These are phyloP conservation scores for Ramazzottius varieornatus DNA, from an alignment of 2,888 invertebrate species.

Conservation along the genomic window DNA sequence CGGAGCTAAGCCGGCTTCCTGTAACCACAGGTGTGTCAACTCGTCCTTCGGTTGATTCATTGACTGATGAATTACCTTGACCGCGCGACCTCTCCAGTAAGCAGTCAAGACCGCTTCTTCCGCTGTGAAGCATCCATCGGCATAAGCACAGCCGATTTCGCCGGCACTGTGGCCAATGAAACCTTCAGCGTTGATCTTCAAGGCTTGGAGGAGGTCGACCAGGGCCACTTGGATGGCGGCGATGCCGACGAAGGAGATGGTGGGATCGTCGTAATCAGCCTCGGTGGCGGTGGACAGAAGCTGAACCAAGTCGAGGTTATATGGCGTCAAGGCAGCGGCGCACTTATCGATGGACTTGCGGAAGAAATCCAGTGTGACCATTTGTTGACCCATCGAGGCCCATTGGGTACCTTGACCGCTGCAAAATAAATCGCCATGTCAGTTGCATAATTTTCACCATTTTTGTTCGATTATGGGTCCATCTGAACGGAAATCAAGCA, in stretches of 20 bases:
- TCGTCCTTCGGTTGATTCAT: too few species aligned
- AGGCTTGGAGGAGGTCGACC: conserved; percentile 50
- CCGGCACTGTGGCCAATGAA: conserved; percentile 67
- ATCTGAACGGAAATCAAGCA: too few species aligned
- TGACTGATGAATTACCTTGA: too few species aligned
- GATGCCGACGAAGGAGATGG: conserved; percentile 72
- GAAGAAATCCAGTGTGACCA: conserved; percentile 58
- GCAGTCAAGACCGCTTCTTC: conserved; percentile 81
- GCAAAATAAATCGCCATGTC: too few species aligned
- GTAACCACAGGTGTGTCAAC: too few species aligned
- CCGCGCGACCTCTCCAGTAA: conserved; percentile 42
- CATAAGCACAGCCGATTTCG: conserved; percentile 80
- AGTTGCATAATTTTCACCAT: too few species aligned
- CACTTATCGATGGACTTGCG: conserved; percentile 46
- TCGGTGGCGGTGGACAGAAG: conserved; percentile 48
- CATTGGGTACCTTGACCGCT: conserved; percentile 90
- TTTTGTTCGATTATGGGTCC: neutral
- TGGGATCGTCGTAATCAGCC: conserved; percentile 49
- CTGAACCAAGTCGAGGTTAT: conserved; percentile 54
- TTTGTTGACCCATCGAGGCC: conserved; percentile 69
- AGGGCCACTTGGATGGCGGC: conserved; percentile 85
- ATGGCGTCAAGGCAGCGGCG: conserved; percentile 45
- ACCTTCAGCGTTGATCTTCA: conserved; percentile 60
- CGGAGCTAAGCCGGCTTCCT: conserved; percentile 40
- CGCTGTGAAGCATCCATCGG: conserved; percentile 73